Evolutionary conservation across 2,888 invertebrate species (phyloP).

Genomic region (Eristalis intricaria): DNA sequence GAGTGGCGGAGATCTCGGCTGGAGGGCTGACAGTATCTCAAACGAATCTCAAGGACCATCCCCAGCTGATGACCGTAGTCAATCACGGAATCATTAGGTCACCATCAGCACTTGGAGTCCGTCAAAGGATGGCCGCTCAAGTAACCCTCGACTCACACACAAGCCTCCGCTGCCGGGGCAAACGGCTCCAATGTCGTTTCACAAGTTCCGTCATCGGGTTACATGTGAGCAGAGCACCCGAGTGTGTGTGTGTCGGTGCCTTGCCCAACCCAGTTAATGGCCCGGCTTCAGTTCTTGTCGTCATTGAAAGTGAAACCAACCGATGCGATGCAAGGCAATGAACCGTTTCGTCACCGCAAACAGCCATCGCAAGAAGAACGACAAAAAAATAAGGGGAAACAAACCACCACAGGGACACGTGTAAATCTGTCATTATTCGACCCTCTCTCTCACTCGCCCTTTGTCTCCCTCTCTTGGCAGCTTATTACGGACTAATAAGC

Average conservation of each 20-base stretch:
- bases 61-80: background rate
- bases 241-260: background rate
- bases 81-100: background rate
- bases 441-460: background rate
- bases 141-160: background rate
- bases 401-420: slow-evolving; percentile 41
- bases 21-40: too few species aligned
- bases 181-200: background rate
- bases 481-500: background rate
- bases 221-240: background rate
- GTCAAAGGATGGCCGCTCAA: background rate
- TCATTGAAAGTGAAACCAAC: slow-evolving; percentile 62
- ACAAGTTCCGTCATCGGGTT: background rate
- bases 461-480: background rate
- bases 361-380: slow-evolving; percentile 11
- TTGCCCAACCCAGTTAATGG: background rate
- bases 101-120: background rate
- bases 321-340: slow-evolving; percentile 51
- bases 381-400: background rate
- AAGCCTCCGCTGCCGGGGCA: background rate
- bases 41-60: too few species aligned
- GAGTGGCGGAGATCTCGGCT: too few species aligned
- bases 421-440: slow-evolving; percentile 45
- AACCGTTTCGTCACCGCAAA: slow-evolving; percentile 47
- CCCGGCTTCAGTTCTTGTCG: background rate